Conservation (phyloP, 2,888 invertebrate species). For the Tetramorium bicarinatum region DNA sequence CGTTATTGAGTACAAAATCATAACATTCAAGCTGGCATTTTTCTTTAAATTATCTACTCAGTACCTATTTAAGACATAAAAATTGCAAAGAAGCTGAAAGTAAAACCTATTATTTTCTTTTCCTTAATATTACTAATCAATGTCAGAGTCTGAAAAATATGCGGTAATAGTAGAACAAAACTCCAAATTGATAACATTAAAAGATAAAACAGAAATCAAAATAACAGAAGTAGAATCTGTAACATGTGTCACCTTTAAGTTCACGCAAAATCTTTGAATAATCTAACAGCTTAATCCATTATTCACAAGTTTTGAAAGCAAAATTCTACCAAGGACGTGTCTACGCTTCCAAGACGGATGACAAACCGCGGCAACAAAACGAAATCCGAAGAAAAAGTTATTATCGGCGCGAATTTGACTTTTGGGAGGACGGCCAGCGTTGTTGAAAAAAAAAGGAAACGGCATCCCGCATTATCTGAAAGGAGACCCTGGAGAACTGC, state of each 20-base stretch:
- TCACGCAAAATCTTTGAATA: neutral
- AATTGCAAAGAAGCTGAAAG: neutral
- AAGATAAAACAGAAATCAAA: neutral
- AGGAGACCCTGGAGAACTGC: conserved; percentile 68
- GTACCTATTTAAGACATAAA: neutral
- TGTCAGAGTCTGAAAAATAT: neutral
- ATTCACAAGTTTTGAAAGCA: conserved; percentile 10
- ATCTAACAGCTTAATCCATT: conserved; percentile 13
- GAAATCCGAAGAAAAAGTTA: conserved; percentile 65
- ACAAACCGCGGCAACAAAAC: conserved; percentile 30
- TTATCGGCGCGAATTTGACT: conserved; percentile 74
- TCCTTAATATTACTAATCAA: neutral
- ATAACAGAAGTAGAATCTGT: neutral
- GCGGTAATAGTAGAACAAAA: neutral
- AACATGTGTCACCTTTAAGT: neutral
- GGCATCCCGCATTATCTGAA: conserved; percentile 67
- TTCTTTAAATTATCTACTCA: neutral
- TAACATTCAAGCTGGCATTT: conserved; percentile 3
- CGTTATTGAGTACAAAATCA: neutral
- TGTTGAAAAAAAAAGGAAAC: conserved; percentile 38
- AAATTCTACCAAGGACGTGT: conserved; percentile 14
- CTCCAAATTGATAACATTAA: neutral
- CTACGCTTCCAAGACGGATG: neutral
- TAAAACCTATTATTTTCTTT: neutral
- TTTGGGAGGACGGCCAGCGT: conserved; percentile 59